A percentile compares a stretch with the other conserved stretches of the same genome.
Conservation (phyloP, 1,140 invertebrate genomes). For the Lethrus apterus region DNA sequence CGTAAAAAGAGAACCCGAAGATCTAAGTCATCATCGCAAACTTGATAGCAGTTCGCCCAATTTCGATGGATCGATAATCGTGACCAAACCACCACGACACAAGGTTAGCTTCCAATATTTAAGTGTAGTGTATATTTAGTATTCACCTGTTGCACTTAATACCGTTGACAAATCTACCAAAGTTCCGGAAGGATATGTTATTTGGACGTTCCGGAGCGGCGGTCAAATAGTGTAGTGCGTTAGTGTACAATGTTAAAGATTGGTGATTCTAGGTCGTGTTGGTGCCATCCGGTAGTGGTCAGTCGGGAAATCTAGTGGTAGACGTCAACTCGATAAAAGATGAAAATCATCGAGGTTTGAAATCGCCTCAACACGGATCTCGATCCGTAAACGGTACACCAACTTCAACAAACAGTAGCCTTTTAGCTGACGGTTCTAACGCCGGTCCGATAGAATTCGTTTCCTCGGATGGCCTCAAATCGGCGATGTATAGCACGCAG, state of each 20-base stretch:
- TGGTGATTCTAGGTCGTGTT: slow-evolving; percentile 41
- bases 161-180: no score
- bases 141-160: slow-evolving; percentile 15
- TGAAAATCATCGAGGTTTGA: slow-evolving; percentile 40
- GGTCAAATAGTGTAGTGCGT: slow-evolving; percentile 5
- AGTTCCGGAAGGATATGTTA: slow-evolving; percentile 13
- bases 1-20: slow-evolving; percentile 61
- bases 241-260: not conserved
- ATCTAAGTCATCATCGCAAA: slow-evolving; percentile 48
- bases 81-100: slow-evolving; percentile 37
- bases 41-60: slow-evolving; percentile 36
- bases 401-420: slow-evolving; percentile 44
- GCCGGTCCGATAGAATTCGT: slow-evolving; percentile 44
- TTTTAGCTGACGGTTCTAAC: slow-evolving; percentile 41
- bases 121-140: not conserved
- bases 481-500: slow-evolving; percentile 43
- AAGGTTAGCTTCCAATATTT: slow-evolving; percentile 31
- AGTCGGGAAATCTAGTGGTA: slow-evolving; percentile 42
- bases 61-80: slow-evolving; percentile 36
- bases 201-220: slow-evolving; percentile 13
- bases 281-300: slow-evolving; percentile 36
- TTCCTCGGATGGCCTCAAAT: slow-evolving; percentile 47
- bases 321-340: slow-evolving; percentile 47
- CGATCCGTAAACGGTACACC: slow-evolving; percentile 45
- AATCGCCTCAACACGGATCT: slow-evolving; percentile 44